These are phyloP conservation scores for Amblyteles armatorius DNA, from an alignment of 2,888 invertebrate species.

Conservation along the genomic window DNA sequence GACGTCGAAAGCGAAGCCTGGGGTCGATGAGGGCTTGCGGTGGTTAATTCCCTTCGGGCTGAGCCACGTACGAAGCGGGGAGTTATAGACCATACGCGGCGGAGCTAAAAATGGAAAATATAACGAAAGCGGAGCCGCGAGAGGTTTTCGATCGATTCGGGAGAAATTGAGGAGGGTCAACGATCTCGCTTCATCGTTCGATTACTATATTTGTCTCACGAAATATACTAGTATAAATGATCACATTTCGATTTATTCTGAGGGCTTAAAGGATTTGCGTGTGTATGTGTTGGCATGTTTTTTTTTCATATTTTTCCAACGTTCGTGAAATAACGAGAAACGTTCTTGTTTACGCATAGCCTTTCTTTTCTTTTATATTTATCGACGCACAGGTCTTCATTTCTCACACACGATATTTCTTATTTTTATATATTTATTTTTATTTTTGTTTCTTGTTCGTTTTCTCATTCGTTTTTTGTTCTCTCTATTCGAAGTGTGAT, in stretches of 20 bases:
- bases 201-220: constrained; percentile 17
- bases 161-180: constrained; percentile 39
- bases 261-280: not conserved
- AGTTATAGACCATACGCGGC: constrained; percentile 21
- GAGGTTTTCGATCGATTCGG: constrained; percentile 31
- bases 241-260: constrained; percentile 35
- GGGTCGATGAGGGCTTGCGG: constrained; percentile 56
- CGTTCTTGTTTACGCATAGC: constrained; percentile 32
- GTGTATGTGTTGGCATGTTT: constrained; percentile 6
- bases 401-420: constrained; percentile 49
- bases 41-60: constrained; percentile 55
- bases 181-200: constrained; percentile 11
- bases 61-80: constrained; percentile 1
- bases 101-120: constrained; percentile 7
- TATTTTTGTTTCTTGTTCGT: not conserved
- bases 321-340: constrained; percentile 10
- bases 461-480: not conserved
- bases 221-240: constrained; percentile 33
- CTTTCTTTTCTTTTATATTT: constrained; percentile 58
- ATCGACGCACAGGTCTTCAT: constrained; percentile 47
- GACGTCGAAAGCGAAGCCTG: constrained; percentile 44
- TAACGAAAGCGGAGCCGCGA: not conserved
- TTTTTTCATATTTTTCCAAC: constrained; percentile 23
- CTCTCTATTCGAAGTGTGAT: constrained; percentile 49
- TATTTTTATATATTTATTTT: not conserved